These are phyloP conservation scores for Oscheius sp. DNA, from an alignment of 2,888 invertebrate species.

Conservation along the genomic window DNA sequence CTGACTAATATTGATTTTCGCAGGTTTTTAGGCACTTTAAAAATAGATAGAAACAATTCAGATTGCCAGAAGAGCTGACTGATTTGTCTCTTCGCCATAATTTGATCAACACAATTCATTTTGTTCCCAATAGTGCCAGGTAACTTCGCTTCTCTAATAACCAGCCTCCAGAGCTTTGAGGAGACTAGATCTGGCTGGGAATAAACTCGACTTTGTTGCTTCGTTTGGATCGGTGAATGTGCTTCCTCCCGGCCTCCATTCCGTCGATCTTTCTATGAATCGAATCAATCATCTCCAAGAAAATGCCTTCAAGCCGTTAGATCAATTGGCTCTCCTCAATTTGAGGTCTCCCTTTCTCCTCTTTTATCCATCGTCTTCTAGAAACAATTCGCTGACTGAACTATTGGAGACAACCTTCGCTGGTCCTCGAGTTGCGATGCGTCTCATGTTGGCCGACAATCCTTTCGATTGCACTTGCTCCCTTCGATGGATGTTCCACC, in stretches of 20 bases:
- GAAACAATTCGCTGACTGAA: conserved; percentile 51
- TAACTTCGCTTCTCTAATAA: neutral
- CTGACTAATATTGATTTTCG: conserved; percentile 56
- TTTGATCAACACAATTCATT: conserved; percentile 48
- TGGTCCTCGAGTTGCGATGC: conserved; percentile 32
- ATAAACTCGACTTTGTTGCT: conserved; percentile 49
- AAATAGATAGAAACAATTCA: conserved; percentile 12
- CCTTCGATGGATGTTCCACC: conserved; percentile 42
- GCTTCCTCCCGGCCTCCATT: conserved; percentile 38
- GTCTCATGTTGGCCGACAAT: conserved; percentile 41
- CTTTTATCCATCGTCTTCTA: no score
- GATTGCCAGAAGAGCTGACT: conserved; percentile 53
- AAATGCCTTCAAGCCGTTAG: conserved; percentile 34
- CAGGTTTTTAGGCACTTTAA: conserved; percentile 25
- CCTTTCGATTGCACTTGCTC: conserved; percentile 43
- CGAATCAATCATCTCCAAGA: conserved; percentile 48
- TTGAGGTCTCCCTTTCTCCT: conserved; percentile 43
- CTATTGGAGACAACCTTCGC: conserved; percentile 35
- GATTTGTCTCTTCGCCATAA: conserved; percentile 56
- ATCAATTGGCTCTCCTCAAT: conserved; percentile 43
- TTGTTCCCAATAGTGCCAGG: conserved; percentile 44
- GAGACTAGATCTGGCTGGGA: conserved; percentile 53
- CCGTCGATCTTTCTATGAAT: conserved; percentile 51
- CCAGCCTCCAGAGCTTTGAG: conserved; percentile 37
- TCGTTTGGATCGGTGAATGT: conserved; percentile 46